Base-by-base conservation (phyloP, 2,113 vertebrate species). In the Zosterops pallidus region DNA sequence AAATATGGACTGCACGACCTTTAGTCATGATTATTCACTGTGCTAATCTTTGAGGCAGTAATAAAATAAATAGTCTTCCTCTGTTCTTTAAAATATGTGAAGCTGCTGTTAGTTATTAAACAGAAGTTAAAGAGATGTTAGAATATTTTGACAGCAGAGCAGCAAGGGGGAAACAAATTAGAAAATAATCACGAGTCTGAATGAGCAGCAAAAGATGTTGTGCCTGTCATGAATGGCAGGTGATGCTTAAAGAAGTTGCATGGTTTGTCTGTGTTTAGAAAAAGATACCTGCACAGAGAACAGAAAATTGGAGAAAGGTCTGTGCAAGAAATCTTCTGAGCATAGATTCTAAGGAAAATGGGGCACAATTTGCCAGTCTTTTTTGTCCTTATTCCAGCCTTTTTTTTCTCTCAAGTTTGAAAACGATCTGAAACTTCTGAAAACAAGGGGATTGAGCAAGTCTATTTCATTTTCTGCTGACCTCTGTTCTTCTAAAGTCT, bases 111-210 rank as follows among this genome's bases (percentile, higher is more conserved):
- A 74, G 79, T 90, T 88, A 83, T 96, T 83, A 95, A 96, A 90
- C 55, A 93, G 47, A 49, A 90, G 67, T 92, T 93, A 88, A 94
- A 86, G 47, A 88, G 52, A 67, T 56, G n/a, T 87, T 94, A 79
- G 77, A 93, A 78, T 95, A 59, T 75, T 95, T 91, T 94, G 93
- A 85, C 92, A 89, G 79, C 14, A 2, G 14, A 53, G 25, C 60
- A 84, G 62, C 72, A 94, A 95, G 82, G 71, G 17, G 26, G 25
- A 96, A 95, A 46, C 28, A 63, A 93, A 92, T 91, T 92, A 93
- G 52, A 67, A 77, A 91, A 92, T 53, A 86, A 94, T 96, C 64
- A 76, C 2, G 42, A 95, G 64, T 39, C 52, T 76, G 47, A 93
- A 78, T 60, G 67, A 90, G 19, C 69, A 86, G 42, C 44, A 78